Base-by-base conservation (phyloP, 2,888 invertebrate genomes). In the Philereme transversata region DNA sequence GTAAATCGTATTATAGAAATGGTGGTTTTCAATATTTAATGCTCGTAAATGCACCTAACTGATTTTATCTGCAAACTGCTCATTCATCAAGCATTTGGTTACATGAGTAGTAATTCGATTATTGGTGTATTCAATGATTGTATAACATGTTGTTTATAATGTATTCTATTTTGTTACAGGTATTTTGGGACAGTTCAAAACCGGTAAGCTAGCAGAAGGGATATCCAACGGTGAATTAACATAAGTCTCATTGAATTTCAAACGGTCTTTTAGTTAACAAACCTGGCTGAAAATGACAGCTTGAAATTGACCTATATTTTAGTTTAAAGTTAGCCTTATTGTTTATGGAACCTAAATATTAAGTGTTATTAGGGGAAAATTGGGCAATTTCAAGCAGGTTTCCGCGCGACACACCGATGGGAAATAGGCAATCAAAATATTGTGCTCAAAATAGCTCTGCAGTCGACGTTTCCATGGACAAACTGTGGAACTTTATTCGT, bases 101-200 rank as follows among this genome's bases (percentile, higher is more conserved):
- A 8, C 3, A 40, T 8, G 6, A 8, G 40, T 5, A 8, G 6
- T 5, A 40, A 3, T 8, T 8, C 10, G 6, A 3, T 11, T 11
- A 45, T 6, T 43, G 51, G 9, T 53, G 11, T 9, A 38, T 56
- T 48, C 36, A 44, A 22, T 22, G 22, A 22, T 22, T 22, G 3
- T 22, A 22, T 22, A 40, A 34, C 48, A 44, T 57, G 62, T 43
- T 63, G 58, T 57, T 74, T 72, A 73, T 65, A 54, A 59, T 60
- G 40, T 48, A 63, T 73, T 72, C 53, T 46, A 65, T 71, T 78
- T 78, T 84, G 79, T 91, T 90, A 47, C 90, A 91, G 91, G 91
- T 91, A 91, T 91, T 91, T 89, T 89, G 80, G 79, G 85, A 84
- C 75, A 81, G 59, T 71, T 68, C 63, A 35, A 76, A 72, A 73